Conservation (phyloP, 2,113 vertebrate species). For the Pionites leucogaster region DNA sequence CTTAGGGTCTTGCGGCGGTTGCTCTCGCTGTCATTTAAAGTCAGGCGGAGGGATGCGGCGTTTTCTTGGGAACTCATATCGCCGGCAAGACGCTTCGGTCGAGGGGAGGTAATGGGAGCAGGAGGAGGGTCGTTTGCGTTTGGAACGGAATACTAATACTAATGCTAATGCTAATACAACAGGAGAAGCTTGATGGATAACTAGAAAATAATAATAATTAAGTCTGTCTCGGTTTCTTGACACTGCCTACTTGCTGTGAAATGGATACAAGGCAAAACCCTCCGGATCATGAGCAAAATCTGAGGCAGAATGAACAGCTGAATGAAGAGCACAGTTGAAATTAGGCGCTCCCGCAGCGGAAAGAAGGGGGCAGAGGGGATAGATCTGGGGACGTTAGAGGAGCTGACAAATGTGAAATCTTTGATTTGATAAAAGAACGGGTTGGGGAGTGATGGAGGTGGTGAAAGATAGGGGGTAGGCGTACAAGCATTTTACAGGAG, state of each 20-base stretch:
- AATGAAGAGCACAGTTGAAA: constrained; percentile 43
- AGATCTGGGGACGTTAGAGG: not conserved
- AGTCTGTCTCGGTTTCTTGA: not conserved
- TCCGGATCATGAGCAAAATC: constrained; percentile 13
- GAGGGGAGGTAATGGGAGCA: not conserved
- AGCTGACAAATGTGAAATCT: not conserved
- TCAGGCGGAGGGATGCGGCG: not conserved
- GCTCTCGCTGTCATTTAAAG: not conserved
- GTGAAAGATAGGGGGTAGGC: not conserved
- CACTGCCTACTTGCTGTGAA: not conserved
- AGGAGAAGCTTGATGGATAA: not conserved
- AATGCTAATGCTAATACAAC: not conserved
- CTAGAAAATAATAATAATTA: not conserved
- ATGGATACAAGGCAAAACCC: constrained; percentile 2
- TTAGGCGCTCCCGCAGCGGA: not conserved
- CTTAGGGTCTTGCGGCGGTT: not conserved
- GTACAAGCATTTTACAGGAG: not conserved
- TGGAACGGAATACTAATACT: not conserved
- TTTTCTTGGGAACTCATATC: not conserved
- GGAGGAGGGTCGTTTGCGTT: not conserved
- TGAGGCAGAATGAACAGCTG: constrained; percentile 28
- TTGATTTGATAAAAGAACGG: not conserved
- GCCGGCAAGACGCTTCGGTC: not conserved
- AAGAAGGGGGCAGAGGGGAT: constrained; percentile 11
- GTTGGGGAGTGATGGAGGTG: not conserved